phyloP scores from a whole-genome alignment of 2,113 vertebrate genomes.

The Antechinus flavipes region DNA sequence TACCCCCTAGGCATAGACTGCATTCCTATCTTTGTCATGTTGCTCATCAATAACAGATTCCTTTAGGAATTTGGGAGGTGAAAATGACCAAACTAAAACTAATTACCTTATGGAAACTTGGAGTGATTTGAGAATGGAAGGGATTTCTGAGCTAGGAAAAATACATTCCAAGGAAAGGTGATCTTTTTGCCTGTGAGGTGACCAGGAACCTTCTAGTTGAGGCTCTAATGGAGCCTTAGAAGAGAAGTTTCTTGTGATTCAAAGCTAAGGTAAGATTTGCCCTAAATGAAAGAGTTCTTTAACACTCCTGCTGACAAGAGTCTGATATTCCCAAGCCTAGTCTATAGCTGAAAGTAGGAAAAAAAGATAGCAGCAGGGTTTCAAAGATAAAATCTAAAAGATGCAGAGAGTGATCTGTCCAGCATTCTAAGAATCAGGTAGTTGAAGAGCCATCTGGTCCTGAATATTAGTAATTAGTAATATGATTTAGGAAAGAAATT shows the following conservation, averaged over 20 bases:
- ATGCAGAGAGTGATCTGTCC: background rate
- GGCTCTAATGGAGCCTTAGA: background rate
- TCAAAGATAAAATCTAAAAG: background rate
- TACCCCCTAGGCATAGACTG: background rate
- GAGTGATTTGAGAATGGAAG: background rate
- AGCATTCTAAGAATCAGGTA: background rate
- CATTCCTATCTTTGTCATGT: background rate
- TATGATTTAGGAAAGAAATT: too few species aligned
- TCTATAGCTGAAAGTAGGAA: too few species aligned
- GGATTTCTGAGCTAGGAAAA: background rate
- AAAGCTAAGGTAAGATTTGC: background rate
- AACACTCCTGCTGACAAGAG: background rate
- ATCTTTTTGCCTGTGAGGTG: background rate
- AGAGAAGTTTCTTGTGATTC: background rate
- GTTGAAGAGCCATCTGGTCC: too few species aligned
- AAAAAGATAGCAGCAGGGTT: background rate
- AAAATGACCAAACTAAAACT: background rate
- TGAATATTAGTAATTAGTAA: too few species aligned
- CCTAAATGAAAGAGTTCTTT: background rate
- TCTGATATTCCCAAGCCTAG: too few species aligned
- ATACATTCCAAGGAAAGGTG: background rate
- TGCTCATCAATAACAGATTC: too few species aligned
- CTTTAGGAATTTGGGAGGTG: background rate
- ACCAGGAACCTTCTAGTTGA: background rate
- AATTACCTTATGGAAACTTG: background rate